These are phyloP conservation scores for Macrosteles quadrilineatus DNA, from an alignment of 1,140 invertebrate genomes.

Conservation along the genomic window DNA sequence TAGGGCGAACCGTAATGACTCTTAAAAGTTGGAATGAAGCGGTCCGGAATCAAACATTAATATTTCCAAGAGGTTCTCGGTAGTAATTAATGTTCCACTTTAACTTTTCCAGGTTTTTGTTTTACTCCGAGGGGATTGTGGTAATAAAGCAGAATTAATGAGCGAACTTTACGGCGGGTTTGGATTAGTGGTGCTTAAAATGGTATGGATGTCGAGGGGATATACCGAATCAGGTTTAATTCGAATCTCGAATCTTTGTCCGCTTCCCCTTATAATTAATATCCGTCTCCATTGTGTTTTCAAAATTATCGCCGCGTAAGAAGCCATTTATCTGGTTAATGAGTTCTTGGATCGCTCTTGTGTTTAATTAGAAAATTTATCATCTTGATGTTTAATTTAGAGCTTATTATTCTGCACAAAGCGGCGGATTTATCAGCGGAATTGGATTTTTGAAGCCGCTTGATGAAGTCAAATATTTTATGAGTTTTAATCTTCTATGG, in stretches of 20 bases:
- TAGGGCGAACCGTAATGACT: conserved; percentile 3
- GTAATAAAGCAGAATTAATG: conserved; percentile 24
- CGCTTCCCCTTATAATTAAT: conserved; percentile 13
- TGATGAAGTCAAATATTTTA: conserved; percentile 11
- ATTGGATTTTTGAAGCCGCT: conserved; percentile 6
- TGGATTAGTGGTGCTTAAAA: not conserved
- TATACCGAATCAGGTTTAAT: conserved; percentile 20
- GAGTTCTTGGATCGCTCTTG: not conserved
- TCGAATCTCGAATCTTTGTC: not conserved
- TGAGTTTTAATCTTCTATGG: not conserved
- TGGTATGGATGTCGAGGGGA: not conserved
- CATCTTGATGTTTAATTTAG: conserved; percentile 19
- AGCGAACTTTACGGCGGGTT: not conserved
- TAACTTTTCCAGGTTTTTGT: conserved; percentile 11
- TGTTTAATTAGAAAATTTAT: conserved; percentile 24
- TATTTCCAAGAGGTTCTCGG: not conserved
- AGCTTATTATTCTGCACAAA: conserved; percentile 20
- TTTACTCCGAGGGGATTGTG: conserved; percentile 1
- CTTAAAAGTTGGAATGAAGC: not conserved
- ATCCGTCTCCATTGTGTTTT: conserved; percentile 22
- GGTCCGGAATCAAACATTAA: not conserved
- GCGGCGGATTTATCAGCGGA: conserved; percentile 2
- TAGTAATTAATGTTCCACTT: conserved; percentile 9
- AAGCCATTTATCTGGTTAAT: conserved; percentile 27
- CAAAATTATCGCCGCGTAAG: conserved; percentile 17